phyloP scores from a whole-genome alignment of 1,140 invertebrate genomes.

The Gerris buenoi region DNA sequence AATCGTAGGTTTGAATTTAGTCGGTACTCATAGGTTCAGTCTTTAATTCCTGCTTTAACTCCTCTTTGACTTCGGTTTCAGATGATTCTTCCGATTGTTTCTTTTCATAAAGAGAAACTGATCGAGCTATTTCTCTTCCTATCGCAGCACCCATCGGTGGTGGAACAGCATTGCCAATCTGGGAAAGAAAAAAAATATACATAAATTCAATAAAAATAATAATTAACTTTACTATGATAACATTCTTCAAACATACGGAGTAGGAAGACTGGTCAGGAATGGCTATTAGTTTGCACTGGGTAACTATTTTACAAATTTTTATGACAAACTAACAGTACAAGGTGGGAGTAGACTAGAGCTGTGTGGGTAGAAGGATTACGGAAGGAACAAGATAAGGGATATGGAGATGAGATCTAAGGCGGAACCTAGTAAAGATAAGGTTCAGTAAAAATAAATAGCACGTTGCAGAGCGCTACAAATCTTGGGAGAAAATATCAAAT shows the following conservation, averaged over 20 bases:
- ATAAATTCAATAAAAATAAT: neutral
- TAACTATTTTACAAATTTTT: no score
- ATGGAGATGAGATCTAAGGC: neutral
- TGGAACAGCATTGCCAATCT: conserved; percentile 74
- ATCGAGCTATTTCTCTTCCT: conserved; percentile 54
- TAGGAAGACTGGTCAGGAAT: neutral
- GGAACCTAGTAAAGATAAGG: neutral
- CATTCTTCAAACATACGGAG: neutral
- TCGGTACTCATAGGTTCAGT: neutral
- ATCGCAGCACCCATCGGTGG: conserved; percentile 61
- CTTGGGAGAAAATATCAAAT: no score
- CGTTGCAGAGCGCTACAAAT: no score
- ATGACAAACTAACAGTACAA: no score
- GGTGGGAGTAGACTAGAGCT: no score
- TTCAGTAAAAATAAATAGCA: neutral
- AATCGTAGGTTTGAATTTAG: neutral
- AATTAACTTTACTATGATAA: neutral
- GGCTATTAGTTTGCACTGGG: neutral
- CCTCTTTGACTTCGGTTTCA: neutral
- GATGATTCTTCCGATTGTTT: neutral
- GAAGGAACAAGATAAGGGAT: no score
- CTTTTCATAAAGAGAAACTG: conserved; percentile 7
- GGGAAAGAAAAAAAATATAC: conserved; percentile 17
- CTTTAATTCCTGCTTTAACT: neutral
- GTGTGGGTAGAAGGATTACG: no score